These are phyloP conservation scores for Heteromurus nitidus DNA, from an alignment of 2,888 invertebrate genomes.

Conservation along the genomic window DNA sequence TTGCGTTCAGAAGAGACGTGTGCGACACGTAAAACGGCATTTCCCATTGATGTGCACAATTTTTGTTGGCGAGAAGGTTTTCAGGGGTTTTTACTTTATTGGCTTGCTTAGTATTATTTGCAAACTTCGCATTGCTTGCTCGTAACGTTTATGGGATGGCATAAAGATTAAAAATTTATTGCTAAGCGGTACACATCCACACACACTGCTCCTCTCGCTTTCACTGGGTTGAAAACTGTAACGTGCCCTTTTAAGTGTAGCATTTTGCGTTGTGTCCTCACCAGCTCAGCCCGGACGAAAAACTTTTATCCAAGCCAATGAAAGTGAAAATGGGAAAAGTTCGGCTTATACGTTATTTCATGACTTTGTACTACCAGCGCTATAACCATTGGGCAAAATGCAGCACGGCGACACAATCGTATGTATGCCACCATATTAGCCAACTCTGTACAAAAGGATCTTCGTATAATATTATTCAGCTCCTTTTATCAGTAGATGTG, in stretches of 20 bases:
- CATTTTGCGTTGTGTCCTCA: not conserved
- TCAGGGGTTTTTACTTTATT: conserved; percentile 2
- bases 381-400: not conserved
- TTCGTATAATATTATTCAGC: no score
- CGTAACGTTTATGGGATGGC: conserved; percentile 40
- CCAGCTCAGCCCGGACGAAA: no score
- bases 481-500: no score
- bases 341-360: conserved; percentile 7
- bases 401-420: no score
- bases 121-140: conserved; percentile 24
- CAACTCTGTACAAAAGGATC: no score
- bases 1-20: conserved; percentile 21
- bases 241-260: no score
- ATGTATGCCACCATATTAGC: no score
- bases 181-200: conserved; percentile 14
- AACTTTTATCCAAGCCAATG: conserved; percentile 33
- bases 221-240: no score
- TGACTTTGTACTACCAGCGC: not conserved
- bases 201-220: no score
- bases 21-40: conserved; percentile 16
- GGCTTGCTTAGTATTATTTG: conserved; percentile 27
- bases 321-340: conserved; percentile 51
- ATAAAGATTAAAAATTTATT: conserved; percentile 59
- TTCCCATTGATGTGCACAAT: conserved; percentile 31
- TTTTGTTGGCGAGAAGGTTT: conserved; percentile 36